These are phyloP conservation scores for Cryptops parisi DNA, from an alignment of 2,888 invertebrate genomes.

Conservation along the genomic window DNA sequence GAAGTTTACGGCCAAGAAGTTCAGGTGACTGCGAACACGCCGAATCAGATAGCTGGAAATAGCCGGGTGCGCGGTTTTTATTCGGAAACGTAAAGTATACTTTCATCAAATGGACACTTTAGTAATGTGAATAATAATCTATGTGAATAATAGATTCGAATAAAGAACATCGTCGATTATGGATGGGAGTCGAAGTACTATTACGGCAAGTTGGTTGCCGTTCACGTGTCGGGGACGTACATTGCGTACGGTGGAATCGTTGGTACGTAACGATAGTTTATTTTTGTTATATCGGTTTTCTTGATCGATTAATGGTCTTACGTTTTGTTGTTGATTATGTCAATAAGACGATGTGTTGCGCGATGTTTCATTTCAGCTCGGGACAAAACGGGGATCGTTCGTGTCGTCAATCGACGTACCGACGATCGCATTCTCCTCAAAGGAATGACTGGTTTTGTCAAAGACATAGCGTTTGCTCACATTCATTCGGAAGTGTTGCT, in stretches of 20 bases:
- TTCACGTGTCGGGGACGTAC: conserved; percentile 69
- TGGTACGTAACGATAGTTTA: not conserved
- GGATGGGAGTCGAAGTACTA: conserved; percentile 84
- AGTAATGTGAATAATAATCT: too few species aligned
- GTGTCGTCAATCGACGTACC: conserved; percentile 63
- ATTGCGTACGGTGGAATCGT: conserved; percentile 59
- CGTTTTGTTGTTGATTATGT: too few species aligned
- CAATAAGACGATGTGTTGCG: too few species aligned
- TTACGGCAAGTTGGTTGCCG: conserved; percentile 70
- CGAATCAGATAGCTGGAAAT: conserved; percentile 25
- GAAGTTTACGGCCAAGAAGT: conserved; percentile 44
- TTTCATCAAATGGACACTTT: too few species aligned
- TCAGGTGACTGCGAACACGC: conserved; percentile 25
- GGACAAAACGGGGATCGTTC: conserved; percentile 50
- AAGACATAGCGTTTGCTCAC: conserved; percentile 82
- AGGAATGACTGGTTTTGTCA: conserved; percentile 73
- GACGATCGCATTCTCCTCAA: conserved; percentile 66
- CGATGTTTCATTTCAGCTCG: too few species aligned
- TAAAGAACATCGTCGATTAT: conserved; percentile 78
- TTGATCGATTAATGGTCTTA: not conserved
- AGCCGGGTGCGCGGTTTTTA: conserved; percentile 32
- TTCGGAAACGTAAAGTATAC: too few species aligned
- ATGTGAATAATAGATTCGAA: too few species aligned
- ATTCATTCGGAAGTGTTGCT: conserved; percentile 59
- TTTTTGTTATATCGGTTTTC: not conserved